A percentile compares a stretch with the other conserved stretches of the same genome.
Conservation (phyloP, 35 echinoderm and acorn worm species). For the Ophiothrix spiculata region DNA sequence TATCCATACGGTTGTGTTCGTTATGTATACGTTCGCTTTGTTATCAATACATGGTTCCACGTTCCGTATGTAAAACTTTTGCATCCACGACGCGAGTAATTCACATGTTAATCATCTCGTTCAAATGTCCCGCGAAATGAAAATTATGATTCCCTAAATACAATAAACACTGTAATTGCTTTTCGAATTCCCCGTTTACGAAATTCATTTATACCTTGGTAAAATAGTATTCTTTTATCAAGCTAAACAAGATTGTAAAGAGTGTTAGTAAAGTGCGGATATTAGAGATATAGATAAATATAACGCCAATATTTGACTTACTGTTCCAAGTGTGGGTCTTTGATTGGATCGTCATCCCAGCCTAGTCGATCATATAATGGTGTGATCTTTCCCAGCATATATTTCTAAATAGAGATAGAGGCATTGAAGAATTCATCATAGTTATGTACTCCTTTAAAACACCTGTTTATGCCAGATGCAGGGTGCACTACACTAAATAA, state of each 20-base stretch:
- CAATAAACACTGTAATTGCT: not conserved
- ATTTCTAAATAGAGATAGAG: slow-evolving; percentile 21
- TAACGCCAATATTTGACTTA: not conserved
- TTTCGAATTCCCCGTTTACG: too few species aligned
- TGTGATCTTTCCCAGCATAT: slow-evolving; percentile 19
- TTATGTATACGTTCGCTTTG: too few species aligned
- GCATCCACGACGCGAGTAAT: too few species aligned
- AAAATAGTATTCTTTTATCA: not conserved
- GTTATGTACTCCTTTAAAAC: not conserved
- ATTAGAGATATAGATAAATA: not conserved
- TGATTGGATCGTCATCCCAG: slow-evolving; percentile 29
- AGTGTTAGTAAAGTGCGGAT: not conserved
- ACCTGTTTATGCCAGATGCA: not conserved
- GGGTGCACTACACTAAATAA: not conserved
- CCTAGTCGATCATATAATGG: slow-evolving; percentile 12
- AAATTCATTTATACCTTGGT: not conserved
- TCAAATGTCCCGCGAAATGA: not conserved
- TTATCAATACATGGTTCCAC: too few species aligned
- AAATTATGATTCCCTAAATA: not conserved
- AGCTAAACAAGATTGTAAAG: not conserved
- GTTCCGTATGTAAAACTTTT: too few species aligned
- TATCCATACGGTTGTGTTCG: too few species aligned
- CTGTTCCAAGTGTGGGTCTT: slow-evolving; percentile 23
- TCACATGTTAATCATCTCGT: too few species aligned
- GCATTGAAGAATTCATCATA: not conserved